Evolutionary conservation across 30 jellyfish, hydroid and myxozoan genomes (phyloP).

Genomic region (Nemopilema nomurai): DNA sequence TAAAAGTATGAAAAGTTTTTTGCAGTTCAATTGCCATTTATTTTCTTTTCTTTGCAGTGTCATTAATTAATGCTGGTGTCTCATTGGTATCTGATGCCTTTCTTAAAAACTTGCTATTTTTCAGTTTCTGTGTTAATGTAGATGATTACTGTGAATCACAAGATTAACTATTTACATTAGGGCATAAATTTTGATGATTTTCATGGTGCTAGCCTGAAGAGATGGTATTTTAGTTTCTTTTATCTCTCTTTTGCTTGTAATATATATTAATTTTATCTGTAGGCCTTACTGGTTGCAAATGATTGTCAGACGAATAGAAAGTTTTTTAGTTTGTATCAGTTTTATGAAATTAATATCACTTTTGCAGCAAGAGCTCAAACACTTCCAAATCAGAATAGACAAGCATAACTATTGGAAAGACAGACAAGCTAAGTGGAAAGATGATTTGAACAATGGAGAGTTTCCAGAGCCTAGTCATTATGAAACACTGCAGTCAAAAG

Average conservation of each 20-base stretch:
- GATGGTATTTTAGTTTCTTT: neutral
- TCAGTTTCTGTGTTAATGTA: too few relatives aligned
- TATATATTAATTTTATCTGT: too few relatives aligned
- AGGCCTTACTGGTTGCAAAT: too few relatives aligned
- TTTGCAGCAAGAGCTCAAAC: constrained; percentile 74
- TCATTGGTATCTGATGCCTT: neutral
- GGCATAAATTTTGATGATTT: too few relatives aligned
- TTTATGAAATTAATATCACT: too few relatives aligned
- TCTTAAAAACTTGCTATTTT: neutral
- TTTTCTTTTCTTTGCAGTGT: neutral
- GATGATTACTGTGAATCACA: too few relatives aligned
- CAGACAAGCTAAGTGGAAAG: constrained; percentile 34
- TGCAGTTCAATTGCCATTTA: neutral
- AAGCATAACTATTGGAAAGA: constrained; percentile 75
- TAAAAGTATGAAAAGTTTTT: constrained; percentile 28
- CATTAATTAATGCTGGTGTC: neutral
- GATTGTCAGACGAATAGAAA: too few relatives aligned
- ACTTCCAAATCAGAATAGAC: constrained; percentile 69
- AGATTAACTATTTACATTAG: neutral
- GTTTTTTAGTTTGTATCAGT: too few relatives aligned
- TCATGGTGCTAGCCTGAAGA: too few relatives aligned
- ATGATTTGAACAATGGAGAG: constrained; percentile 42
- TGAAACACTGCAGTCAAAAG: constrained; percentile 23
- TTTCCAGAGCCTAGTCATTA: constrained; percentile 32
- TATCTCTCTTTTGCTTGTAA: neutral